These are phyloP conservation scores for Ptyas mucosa DNA, from an alignment of 2,113 vertebrate genomes.

Conservation along the genomic window DNA sequence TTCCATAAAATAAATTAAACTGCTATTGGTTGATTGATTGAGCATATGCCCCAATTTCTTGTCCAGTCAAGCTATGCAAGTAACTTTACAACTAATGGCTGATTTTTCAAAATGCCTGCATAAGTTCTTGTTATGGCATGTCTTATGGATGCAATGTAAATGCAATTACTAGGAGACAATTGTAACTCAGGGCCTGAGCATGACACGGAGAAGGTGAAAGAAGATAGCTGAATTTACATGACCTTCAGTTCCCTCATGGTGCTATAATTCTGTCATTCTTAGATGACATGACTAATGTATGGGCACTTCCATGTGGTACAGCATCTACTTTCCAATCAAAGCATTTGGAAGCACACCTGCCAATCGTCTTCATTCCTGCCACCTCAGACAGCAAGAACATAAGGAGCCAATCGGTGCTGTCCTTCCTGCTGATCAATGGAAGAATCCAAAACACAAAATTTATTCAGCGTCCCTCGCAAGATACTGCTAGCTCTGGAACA, in stretches of 20 bases:
- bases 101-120: background rate
- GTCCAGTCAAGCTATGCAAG: background rate
- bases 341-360: background rate
- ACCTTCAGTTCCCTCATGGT: background rate
- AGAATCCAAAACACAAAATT: background rate
- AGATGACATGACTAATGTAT: slow-evolving; percentile 30
- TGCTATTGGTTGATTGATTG: background rate
- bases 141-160: background rate
- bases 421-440: background rate
- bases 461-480: background rate
- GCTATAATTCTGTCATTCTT: background rate
- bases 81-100: background rate
- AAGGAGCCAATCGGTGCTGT: background rate
- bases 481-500: background rate
- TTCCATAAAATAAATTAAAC: background rate
- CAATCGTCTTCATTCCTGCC: background rate
- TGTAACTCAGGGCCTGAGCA: background rate
- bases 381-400: background rate
- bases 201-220: background rate
- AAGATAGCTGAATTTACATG: background rate
- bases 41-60: background rate
- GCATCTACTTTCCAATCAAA: background rate
- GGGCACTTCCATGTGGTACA: background rate
- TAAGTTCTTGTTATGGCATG: background rate
- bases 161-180: background rate